Conservation (phyloP, 2,888 invertebrate genomes). For the Epirrhoe tristata region DNA sequence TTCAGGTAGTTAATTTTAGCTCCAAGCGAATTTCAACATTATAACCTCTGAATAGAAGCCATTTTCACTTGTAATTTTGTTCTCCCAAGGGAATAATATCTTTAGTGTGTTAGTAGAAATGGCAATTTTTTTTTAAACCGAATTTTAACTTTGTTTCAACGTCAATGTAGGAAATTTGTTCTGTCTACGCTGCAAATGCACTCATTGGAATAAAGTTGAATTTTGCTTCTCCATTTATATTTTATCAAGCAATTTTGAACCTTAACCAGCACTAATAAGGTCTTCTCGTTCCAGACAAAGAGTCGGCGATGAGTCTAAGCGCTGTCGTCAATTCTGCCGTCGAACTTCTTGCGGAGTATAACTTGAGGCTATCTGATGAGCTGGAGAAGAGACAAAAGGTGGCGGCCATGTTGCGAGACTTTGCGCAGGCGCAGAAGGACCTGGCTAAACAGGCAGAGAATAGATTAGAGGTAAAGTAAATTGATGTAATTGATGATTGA, state of each 20-base stretch:
- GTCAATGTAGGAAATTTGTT: background rate
- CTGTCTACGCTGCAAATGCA: background rate
- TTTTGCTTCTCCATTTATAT: background rate
- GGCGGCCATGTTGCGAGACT: constrained; percentile 94
- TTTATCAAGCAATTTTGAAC: constrained; percentile 4
- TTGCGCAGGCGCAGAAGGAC: constrained; percentile 94
- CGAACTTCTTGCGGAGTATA: constrained; percentile 94
- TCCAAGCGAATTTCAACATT: constrained; percentile 15
- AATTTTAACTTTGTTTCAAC: background rate
- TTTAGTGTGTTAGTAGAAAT: background rate
- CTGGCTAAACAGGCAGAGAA: constrained; percentile 94
- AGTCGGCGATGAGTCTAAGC: constrained; percentile 91
- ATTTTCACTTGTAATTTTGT: background rate
- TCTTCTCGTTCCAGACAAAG: constrained; percentile 86
- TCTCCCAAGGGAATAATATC: background rate
- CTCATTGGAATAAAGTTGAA: background rate
- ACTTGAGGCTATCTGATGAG: constrained; percentile 93
- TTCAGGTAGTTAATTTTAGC: constrained; percentile 16
- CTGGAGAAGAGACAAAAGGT: constrained; percentile 95
- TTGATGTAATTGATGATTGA: background rate
- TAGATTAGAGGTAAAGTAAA: constrained; percentile 90
- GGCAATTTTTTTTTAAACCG: background rate
- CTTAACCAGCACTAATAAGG: constrained; percentile 6
- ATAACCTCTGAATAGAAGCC: background rate
- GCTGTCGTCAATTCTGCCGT: constrained; percentile 95